Conservation (phyloP, 1,140 invertebrate species). For the Diabrotica virgifera region DNA sequence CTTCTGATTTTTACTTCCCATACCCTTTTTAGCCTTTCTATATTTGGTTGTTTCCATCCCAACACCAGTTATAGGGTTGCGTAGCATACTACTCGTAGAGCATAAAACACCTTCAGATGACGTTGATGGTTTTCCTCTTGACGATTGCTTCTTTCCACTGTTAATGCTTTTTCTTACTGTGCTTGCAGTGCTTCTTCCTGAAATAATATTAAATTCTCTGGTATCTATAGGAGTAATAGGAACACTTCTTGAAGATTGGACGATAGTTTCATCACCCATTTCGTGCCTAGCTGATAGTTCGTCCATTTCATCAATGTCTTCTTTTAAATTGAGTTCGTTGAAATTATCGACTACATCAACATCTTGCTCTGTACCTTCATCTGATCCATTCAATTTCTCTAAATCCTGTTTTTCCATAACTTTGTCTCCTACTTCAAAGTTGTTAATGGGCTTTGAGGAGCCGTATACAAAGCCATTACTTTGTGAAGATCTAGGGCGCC, state of each 20-base stretch:
- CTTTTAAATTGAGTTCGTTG: too few species aligned
- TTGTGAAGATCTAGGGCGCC: slow-evolving; percentile 23
- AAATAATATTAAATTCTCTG: neutral
- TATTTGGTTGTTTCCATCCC: slow-evolving; percentile 31
- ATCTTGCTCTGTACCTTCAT: neutral
- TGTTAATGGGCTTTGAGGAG: neutral
- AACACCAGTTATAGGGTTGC: slow-evolving; percentile 36
- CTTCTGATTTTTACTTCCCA: slow-evolving; percentile 15
- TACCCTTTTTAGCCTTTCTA: slow-evolving; percentile 27
- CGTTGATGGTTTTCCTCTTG: slow-evolving; percentile 6
- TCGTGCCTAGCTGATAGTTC: neutral
- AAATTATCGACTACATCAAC: neutral
- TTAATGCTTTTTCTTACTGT: neutral
- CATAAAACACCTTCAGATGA: slow-evolving; percentile 15
- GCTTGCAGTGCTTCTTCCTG: neutral
- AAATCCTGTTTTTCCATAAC: slow-evolving; percentile 3
- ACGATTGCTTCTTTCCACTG: slow-evolving; percentile 1
- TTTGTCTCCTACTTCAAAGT: slow-evolving; percentile 8
- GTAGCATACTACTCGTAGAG: slow-evolving; percentile 33
- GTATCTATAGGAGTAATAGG: neutral
- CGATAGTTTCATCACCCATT: neutral
- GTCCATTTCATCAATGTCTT: too few species aligned
- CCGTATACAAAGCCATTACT: slow-evolving; percentile 14
- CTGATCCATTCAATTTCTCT: neutral
- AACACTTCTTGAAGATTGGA: neutral